Percentiles rank a stretch among this genome's conserved stretches.
These are phyloP conservation scores for Trachelus stipa DNA, from an alignment of 2,888 invertebrate species.

Conservation along the genomic window DNA sequence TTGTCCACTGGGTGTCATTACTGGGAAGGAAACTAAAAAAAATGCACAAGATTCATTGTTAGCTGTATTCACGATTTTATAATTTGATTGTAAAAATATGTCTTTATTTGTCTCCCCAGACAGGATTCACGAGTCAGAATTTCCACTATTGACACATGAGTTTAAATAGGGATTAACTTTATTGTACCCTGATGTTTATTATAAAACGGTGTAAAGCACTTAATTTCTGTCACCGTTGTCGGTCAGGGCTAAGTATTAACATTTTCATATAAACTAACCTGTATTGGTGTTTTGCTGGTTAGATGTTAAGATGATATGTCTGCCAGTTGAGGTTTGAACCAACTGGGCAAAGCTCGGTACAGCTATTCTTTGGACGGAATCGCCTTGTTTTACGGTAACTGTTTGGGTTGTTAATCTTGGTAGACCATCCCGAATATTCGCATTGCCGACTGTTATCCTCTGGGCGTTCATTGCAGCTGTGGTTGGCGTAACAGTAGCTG, in stretches of 20 bases:
- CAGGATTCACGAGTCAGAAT: slow-evolving; percentile 36
- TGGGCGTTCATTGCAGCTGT: slow-evolving; percentile 57
- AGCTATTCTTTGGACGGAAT: slow-evolving; percentile 63
- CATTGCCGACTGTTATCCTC: slow-evolving; percentile 61
- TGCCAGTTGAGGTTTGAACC: slow-evolving; percentile 78
- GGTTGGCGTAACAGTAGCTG: slow-evolving; percentile 49
- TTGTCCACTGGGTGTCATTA: slow-evolving; percentile 70
- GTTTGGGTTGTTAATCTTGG: slow-evolving; percentile 59
- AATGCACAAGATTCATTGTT: not conserved
- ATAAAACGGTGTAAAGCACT: slow-evolving; percentile 28
- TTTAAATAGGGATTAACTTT: slow-evolving; percentile 36
- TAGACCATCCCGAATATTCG: slow-evolving; percentile 56
- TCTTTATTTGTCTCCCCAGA: slow-evolving; percentile 32
- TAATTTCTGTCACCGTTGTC: slow-evolving; percentile 31
- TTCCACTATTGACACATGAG: slow-evolving; percentile 28
- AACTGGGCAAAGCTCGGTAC: slow-evolving; percentile 72
- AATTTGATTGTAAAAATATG: slow-evolving; percentile 2
- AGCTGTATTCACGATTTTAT: not conserved
- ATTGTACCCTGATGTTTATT: slow-evolving; percentile 26
- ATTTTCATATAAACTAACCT: slow-evolving; percentile 39
- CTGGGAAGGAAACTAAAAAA: slow-evolving; percentile 58
- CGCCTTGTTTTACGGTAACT: slow-evolving; percentile 61
- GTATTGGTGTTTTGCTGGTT: slow-evolving; percentile 62
- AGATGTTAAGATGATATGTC: slow-evolving; percentile 76
- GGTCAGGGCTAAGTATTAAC: slow-evolving; percentile 27